Base-by-base conservation (phyloP, 2,888 invertebrate species). In the Iphiclides podalirius region DNA sequence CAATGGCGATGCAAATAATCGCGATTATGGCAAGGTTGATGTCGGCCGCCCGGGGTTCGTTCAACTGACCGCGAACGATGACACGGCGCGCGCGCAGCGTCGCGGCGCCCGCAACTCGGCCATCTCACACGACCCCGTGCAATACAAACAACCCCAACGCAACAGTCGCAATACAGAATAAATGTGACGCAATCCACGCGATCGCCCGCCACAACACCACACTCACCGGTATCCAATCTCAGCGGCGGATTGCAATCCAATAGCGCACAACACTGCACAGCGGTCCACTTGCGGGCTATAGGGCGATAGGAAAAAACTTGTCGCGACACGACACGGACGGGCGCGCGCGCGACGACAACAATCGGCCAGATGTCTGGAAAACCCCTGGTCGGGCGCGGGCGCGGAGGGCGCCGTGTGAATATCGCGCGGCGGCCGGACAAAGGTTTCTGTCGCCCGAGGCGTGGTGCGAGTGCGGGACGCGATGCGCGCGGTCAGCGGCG, bases 1-100 rank as follows among this genome's bases (percentile, higher is more conserved):
- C 83, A 84, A 83, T 83, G 75, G 80, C 74, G 75, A 87, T 87
- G 87, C 82, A 86, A 86, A 87, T 87, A 81, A 86, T 83, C 79
- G 79, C 83, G 85, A 87, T 86, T 84, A 87, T 85, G 84, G 85
- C 85, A 85, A 86, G 85, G 86, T 85, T 87, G 86, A 82, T 82
- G 85, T 75, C 87, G 81, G 73, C 66, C 74, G 82, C 62, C 74
- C 61, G 79, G 81, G 87, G 88, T 86, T 87, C 88, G 87, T 87
- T 88, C 82, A 87, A 87, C 88, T 85, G 85, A 83, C 84, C 80
- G 85, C 85, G 87, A 86, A 59, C 88, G 87, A 88, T 87, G 88
- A 87, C 88, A 86, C 87, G 81, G 84, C 79, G 73, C 62, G 75
- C 75, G 77, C 75, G 76, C 75, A 73, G 75, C n/a, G n/a, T n/a